Evolutionary conservation across 2,797 vertebrate species (phyloP).

Genomic region (Hephaestus fuliginosus): DNA sequence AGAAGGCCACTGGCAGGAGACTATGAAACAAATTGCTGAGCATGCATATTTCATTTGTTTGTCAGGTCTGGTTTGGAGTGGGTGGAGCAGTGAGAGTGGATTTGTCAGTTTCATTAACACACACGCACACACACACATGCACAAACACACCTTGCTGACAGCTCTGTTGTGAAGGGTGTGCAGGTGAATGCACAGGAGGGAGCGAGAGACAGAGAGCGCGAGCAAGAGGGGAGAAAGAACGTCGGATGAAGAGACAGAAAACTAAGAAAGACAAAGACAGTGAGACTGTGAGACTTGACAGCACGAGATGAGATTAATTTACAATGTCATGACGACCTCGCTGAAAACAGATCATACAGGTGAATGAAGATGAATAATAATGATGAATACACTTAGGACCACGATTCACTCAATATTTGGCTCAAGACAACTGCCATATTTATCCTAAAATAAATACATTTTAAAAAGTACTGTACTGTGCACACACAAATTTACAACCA

Average conservation of each 20-base stretch:
- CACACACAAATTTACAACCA: neutral
- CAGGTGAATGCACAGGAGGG: constrained; percentile 45
- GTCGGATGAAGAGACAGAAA: constrained; percentile 19
- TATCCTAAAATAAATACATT: neutral
- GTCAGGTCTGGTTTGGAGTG: constrained; percentile 63
- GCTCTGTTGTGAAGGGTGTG: constrained; percentile 46
- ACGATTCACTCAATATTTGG: neutral
- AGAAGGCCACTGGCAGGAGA: constrained; percentile 54
- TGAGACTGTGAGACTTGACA: constrained; percentile 31
- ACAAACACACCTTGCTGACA: constrained; percentile 53
- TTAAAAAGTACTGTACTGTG: neutral
- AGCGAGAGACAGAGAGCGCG: constrained; percentile 10
- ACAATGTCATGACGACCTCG: constrained; percentile 16
- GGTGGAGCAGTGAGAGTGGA: constrained; percentile 50
- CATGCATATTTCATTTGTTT: constrained; percentile 71
- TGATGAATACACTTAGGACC: neutral
- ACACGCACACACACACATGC: constrained; percentile 20
- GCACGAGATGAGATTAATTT: constrained; percentile 33
- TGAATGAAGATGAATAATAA: constrained; percentile 20
- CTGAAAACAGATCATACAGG: constrained; percentile 17
- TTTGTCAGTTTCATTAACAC: constrained; percentile 64
- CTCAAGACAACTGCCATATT: neutral
- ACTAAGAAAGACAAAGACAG: constrained; percentile 37
- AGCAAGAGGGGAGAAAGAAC: constrained; percentile 17
- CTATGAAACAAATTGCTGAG: constrained; percentile 63